Evolutionary conservation across 2,888 invertebrate genomes (phyloP), one percentile per base, ranked within the genome.

Genomic region (Drosophila borborema): DNA sequence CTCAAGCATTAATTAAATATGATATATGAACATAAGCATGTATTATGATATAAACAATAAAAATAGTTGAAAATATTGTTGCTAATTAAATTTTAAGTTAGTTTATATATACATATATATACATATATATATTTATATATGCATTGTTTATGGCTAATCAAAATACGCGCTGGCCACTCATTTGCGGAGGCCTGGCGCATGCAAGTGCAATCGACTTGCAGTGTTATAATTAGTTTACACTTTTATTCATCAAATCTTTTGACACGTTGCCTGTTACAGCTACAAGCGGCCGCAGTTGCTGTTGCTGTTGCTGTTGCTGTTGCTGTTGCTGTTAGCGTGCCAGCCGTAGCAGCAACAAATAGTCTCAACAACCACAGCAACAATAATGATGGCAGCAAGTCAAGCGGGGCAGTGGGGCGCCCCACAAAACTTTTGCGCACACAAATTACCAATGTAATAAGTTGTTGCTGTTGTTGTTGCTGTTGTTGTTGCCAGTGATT

Each of bases 371-470:
- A 9, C 56, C 61, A 12, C 70, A 64, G 1, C 58, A 53, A 43
- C 60, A 64, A 66, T 40, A 48, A 34, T 28, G 56, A 56, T 40
- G 43, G 38, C 45, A 55, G 55, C 64, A 79, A 78, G 46, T 65
- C 66, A 78, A 70, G 66, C 69, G 82, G 79, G 82, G 79, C 82
- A 79, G 79, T 79, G 79, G 74, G 64, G 66, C 65, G 43, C 59
- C 62, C 69, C 62, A 74, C 56, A 81, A 81, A 77, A n/a, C 58
- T 79, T 75, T 74, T 74, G 68, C 63, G 80, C 80, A 64, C 81
- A 77, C 79, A 78, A 79, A 79, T 81, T 74, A 79, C 70, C 62
- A 82, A 78, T 78, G 81, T 77, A 80, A 80, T 81, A 81, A 78
- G 49, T 74, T 66, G 70, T 63, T 63, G 60, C 31, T 55, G 59